A percentile compares a stretch with the other conserved stretches of the same genome.
Conservation (phyloP, 2,113 vertebrate species). For the Climacteris rufus region DNA sequence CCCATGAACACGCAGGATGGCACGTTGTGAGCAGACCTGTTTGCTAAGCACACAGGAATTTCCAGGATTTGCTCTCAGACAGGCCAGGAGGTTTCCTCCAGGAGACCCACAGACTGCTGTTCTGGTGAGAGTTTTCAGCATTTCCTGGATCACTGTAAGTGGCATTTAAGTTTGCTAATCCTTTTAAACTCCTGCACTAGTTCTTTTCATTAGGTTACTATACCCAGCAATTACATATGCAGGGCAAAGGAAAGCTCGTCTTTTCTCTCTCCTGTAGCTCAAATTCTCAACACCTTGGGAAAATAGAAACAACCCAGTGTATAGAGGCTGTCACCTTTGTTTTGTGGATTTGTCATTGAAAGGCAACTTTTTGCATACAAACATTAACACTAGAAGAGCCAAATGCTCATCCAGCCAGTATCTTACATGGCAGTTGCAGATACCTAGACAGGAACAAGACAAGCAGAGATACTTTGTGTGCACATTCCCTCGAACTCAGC, state of each 20-base stretch:
- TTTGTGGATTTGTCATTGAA: not conserved
- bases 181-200: not conserved
- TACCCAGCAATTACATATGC: not conserved
- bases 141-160: not conserved
- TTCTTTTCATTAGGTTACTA: not conserved
- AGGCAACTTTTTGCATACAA: not conserved
- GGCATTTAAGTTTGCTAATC: not conserved
- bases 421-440: not conserved
- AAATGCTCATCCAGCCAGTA: not conserved
- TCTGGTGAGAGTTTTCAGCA: not conserved
- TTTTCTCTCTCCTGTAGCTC: not conserved
- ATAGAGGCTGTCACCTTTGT: not conserved
- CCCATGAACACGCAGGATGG: conserved; percentile 14
- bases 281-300: not conserved
- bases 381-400: not conserved
- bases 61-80: not conserved
- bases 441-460: not conserved
- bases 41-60: conserved; percentile 5
- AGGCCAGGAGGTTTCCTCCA: not conserved
- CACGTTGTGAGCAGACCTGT: not conserved
- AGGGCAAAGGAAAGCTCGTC: not conserved
- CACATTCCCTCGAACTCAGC: not conserved
- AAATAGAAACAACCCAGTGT: not conserved
- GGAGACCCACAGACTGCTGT: not conserved
- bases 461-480: not conserved